Base-by-base conservation (phyloP, 2,888 invertebrate species). In the Meloe dianella region DNA sequence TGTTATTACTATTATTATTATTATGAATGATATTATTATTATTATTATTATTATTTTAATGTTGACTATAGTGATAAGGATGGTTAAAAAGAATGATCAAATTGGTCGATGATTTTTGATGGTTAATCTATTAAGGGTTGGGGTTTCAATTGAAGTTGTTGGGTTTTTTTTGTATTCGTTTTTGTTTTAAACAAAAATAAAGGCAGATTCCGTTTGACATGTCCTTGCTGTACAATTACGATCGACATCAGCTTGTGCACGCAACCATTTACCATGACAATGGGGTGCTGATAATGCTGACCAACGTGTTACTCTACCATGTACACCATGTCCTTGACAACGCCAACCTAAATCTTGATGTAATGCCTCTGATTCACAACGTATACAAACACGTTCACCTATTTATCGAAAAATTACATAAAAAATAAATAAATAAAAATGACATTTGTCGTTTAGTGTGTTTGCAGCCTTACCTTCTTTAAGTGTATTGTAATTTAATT, bases 261-360 rank as follows among this genome's bases (percentile, higher is more conserved):
- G 89, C 58, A 92, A 84, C 95, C 95, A 96, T 81, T 94, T 93
- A 47, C 95, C 96, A 78, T 93, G 93, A 83, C 96, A 96, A 77
- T 94, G 92, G 0, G 92, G 92, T n/a, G 91, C 91, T 58, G 93
- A 90, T 35, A 95, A 87, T 38, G 94, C 93, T 75, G 92, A 92
- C 91, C 93, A 96, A 65, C 94, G 87, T 12, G 95, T 95, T 69
- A 90, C 87, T 66, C 91, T 87, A 0, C 90, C 90, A 32, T 89
- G 86, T 2, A 92, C 91, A 0, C 96, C 95, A 81, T 95, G 95
- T 0, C 96, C 96, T 70, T 91, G 90, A 85, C 96, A 96, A 59
- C 93, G 87, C 89, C 91, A 91, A 68, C 91, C 90, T 30, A 92
- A 83, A 68, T 89, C 89, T 56, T 90, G 89, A 61, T 93, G 88